Evolutionary conservation across 1,140 invertebrate genomes (phyloP).

Genomic region (Sitobion miscanthi): DNA sequence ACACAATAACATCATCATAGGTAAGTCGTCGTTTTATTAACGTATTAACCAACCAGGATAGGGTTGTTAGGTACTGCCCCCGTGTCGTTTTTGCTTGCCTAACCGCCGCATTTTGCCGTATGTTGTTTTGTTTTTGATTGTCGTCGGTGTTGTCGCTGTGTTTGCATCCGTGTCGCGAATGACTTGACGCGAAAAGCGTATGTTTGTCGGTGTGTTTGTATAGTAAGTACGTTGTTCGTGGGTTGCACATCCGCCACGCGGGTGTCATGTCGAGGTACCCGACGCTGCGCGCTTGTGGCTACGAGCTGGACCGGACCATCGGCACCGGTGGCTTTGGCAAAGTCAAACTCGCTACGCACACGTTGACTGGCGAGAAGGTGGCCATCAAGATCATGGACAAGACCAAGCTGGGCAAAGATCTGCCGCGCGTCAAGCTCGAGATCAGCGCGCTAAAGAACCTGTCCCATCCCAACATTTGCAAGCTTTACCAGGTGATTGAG

Average conservation of each 20-base stretch:
- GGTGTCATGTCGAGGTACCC: constrained; percentile 42
- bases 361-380: constrained; percentile 80
- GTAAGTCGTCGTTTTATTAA: constrained; percentile 40
- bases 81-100: constrained; percentile 34
- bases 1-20: not conserved
- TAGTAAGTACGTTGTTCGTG: not conserved
- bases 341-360: constrained; percentile 80
- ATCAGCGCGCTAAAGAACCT: constrained; percentile 81
- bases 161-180: not conserved
- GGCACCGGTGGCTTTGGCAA: constrained; percentile 81
- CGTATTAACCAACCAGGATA: not conserved
- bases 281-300: constrained; percentile 60
- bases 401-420: constrained; percentile 74
- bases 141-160: not conserved
- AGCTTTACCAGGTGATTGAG: constrained; percentile 83
- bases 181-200: not conserved
- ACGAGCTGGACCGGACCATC: constrained; percentile 77
- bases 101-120: constrained; percentile 18
- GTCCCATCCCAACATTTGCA: constrained; percentile 82
- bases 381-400: constrained; percentile 91
- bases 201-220: not conserved
- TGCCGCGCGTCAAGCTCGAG: constrained; percentile 79
- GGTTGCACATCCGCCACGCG: not conserved
- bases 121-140: not conserved
- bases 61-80: not conserved